phyloP scores from a whole-genome alignment of 2,888 invertebrate genomes.

The Metallyticus violacea region DNA sequence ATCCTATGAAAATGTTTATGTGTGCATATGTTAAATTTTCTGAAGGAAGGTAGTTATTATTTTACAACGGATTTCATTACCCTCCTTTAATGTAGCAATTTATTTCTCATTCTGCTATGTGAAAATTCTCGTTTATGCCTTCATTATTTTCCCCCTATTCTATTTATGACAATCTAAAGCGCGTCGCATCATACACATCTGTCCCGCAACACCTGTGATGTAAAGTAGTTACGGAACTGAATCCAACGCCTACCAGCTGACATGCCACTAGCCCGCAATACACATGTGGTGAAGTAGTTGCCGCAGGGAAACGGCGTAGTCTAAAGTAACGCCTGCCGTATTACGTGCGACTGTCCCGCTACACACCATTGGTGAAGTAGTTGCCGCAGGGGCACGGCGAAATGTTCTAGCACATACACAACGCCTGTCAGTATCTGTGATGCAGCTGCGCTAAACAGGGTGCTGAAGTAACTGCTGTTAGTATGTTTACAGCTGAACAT shows the following conservation, averaged over 20 bases:
- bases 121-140: no score
- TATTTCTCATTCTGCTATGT: no score
- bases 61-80: no score
- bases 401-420: not conserved
- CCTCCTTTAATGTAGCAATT: no score
- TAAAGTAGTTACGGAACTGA: not conserved
- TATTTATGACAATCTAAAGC: no score
- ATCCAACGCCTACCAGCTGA: not conserved
- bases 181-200: not conserved
- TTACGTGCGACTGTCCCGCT: not conserved
- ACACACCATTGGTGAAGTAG: not conserved
- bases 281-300: not conserved
- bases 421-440: not conserved
- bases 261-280: not conserved
- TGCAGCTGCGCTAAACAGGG: not conserved
- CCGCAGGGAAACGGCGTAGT: not conserved
- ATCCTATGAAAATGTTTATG: no score
- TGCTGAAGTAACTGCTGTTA: not conserved
- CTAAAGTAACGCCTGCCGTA: not conserved
- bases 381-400: not conserved
- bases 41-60: no score
- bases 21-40: no score
- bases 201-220: not conserved
- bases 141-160: no score
- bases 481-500: no score